Percentiles rank a stretch among this genome's conserved stretches.
Evolutionary conservation across 2,797 vertebrate genomes (phyloP).

Genomic region (Synanceia verrucosa): DNA sequence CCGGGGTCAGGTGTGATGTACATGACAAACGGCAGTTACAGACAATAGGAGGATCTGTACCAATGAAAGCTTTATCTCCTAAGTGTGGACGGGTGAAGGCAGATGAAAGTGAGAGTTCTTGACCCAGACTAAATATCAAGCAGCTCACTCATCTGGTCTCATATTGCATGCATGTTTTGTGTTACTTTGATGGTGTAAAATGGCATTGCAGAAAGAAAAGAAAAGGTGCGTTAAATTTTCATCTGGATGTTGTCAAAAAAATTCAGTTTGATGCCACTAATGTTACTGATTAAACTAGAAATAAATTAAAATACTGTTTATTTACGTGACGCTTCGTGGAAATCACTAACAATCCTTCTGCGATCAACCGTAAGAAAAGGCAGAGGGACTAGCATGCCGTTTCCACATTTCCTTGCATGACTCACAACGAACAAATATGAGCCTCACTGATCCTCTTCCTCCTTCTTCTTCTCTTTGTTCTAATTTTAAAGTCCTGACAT

Average conservation of each 20-base stretch:
- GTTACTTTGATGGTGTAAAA: constrained; percentile 1
- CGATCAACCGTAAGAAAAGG: constrained; percentile 25
- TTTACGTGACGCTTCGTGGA: constrained; percentile 15
- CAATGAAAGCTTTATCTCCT: constrained; percentile 43
- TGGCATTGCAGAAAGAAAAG: background rate
- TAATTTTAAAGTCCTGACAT: constrained; percentile 74
- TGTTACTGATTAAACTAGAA: background rate
- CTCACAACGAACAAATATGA: constrained; percentile 60
- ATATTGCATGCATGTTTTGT: background rate
- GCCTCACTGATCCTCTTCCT: constrained; percentile 56
- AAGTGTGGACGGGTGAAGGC: constrained; percentile 19
- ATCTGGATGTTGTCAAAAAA: background rate
- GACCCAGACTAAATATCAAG: constrained; percentile 18
- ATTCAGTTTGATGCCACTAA: background rate
- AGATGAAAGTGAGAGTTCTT: constrained; percentile 57
- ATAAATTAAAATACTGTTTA: constrained; percentile 16
- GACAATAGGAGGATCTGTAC: constrained; percentile 62
- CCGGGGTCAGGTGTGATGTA: constrained; percentile 47
- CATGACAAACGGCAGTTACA: constrained; percentile 40
- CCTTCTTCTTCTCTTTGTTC: constrained; percentile 70
- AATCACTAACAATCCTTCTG: background rate
- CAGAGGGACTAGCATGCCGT: constrained; percentile 18
- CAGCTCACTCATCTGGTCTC: constrained; percentile 7
- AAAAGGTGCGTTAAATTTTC: background rate
- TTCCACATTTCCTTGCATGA: constrained; percentile 59